These are phyloP conservation scores for Gambusia affinis DNA, from an alignment of 2,113 vertebrate species.

Conservation along the genomic window DNA sequence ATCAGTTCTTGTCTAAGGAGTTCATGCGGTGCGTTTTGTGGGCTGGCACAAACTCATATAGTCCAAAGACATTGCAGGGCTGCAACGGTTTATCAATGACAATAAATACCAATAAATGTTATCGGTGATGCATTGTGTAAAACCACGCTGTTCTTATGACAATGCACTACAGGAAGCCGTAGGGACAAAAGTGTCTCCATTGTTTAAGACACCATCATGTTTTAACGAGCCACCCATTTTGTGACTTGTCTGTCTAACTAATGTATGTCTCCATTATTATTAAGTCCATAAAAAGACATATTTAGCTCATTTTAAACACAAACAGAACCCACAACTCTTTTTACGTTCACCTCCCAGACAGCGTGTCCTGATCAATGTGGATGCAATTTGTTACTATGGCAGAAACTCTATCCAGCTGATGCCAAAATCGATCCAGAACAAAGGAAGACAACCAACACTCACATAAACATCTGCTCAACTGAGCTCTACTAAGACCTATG, in stretches of 20 bases:
- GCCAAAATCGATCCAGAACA: slow-evolving; percentile 46
- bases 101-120: no score
- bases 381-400: slow-evolving; percentile 54
- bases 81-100: no score
- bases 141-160: no score
- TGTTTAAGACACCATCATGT: not conserved
- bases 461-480: not conserved
- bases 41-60: no score
- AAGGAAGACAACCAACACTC: slow-evolving; percentile 13
- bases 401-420: slow-evolving; percentile 50
- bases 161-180: no score
- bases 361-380: slow-evolving; percentile 47
- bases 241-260: not conserved
- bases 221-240: not conserved
- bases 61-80: no score
- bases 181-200: no score
- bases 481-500: not conserved
- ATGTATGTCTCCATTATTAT: not conserved
- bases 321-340: not conserved
- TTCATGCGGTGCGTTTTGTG: no score
- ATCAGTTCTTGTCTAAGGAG: no score
- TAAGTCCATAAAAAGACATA: not conserved
- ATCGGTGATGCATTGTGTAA: no score
- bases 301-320: not conserved
- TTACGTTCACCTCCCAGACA: slow-evolving; percentile 31